phyloP scores from a whole-genome alignment of 2,888 invertebrate genomes.

The Tachina lurida region DNA sequence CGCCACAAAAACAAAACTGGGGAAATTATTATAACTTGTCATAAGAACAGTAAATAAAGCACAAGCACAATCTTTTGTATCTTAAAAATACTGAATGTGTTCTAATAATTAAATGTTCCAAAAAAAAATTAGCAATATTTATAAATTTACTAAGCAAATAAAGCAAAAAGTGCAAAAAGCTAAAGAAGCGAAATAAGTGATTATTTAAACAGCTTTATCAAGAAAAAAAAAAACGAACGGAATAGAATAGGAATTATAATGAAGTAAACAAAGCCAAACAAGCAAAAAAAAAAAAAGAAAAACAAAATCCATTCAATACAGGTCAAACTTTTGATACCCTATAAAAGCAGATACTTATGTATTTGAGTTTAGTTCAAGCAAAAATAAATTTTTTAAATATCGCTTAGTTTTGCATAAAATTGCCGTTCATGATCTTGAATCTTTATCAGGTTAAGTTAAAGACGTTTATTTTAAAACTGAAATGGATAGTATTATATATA shows the following conservation, averaged over 20 bases:
- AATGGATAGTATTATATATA: too few relatives aligned
- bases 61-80: constrained; percentile 12
- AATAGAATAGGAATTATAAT: constrained; percentile 43
- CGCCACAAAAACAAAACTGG: constrained; percentile 19
- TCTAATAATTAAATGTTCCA: constrained; percentile 33
- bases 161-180: constrained; percentile 27
- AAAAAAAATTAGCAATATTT: constrained; percentile 27
- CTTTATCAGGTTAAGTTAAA: too few relatives aligned
- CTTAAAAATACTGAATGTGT: constrained; percentile 20
- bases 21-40: constrained; percentile 22
- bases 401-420: too few relatives aligned
- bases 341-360: background rate
- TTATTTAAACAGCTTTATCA: constrained; percentile 77
- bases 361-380: background rate
- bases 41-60: constrained; percentile 12
- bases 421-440: too few relatives aligned
- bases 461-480: too few relatives aligned
- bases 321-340: constrained; percentile 6
- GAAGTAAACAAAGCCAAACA: constrained; percentile 55
- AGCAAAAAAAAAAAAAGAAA: background rate
- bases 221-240: constrained; percentile 26
- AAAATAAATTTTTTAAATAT: too few relatives aligned
- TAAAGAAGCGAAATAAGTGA: constrained; percentile 50
- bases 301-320: background rate
- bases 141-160: constrained; percentile 54